Conservation (phyloP, 2,888 invertebrate species). For the Cynaeus angustus region DNA sequence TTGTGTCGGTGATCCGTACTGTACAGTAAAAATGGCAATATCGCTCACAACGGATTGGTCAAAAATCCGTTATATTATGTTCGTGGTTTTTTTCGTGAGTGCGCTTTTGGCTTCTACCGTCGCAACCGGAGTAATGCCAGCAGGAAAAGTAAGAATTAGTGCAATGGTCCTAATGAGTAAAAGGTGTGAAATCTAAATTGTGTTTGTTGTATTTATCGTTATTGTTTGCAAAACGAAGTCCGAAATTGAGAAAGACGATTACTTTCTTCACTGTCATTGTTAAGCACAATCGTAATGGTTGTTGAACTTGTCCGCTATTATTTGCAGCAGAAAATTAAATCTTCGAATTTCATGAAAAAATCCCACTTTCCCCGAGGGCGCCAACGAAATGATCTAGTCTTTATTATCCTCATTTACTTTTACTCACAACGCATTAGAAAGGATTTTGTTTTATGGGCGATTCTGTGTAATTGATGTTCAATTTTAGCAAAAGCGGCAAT, state of each 20-base stretch:
- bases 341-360: neutral
- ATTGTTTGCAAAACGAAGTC: neutral
- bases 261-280: conserved; percentile 44
- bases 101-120: conserved; percentile 48
- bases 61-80: conserved; percentile 45
- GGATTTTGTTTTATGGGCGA: conserved; percentile 30
- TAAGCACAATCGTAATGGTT: conserved; percentile 21
- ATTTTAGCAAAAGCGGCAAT: conserved; percentile 75
- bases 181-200: conserved; percentile 8
- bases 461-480: conserved; percentile 27
- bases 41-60: conserved; percentile 46
- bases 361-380: neutral
- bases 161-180: conserved; percentile 27
- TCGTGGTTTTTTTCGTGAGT: conserved; percentile 43
- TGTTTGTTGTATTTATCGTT: conserved; percentile 2
- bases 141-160: conserved; percentile 46
- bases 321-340: conserved; percentile 16
- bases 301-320: conserved; percentile 47
- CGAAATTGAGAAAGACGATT: neutral
- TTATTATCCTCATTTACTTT: conserved; percentile 32
- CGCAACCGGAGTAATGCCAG: conserved; percentile 43
- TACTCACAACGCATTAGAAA: conserved; percentile 44
- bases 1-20: conserved; percentile 13
- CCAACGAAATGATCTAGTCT: conserved; percentile 16
- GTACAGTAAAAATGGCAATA: conserved; percentile 34